Evolutionary conservation across 2,888 invertebrate genomes (phyloP).

Genomic region (Dolomedes plantarius): DNA sequence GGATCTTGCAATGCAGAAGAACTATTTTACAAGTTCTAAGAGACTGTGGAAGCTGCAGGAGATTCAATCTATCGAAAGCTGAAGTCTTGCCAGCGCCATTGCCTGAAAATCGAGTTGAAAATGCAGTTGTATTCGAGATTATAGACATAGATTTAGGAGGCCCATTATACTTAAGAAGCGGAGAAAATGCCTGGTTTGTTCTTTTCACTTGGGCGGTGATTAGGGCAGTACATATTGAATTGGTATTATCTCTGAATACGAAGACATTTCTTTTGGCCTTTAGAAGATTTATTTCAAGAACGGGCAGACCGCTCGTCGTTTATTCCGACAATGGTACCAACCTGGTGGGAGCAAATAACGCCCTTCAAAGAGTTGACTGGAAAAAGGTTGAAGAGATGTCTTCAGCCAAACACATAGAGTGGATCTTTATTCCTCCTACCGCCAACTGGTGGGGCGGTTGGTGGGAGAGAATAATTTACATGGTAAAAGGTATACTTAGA

Average conservation of each 20-base stretch:
- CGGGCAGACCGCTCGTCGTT: neutral
- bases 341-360: neutral
- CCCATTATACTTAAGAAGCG: neutral
- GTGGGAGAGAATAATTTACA: too few species aligned
- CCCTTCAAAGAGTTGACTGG: too few species aligned
- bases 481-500: too few species aligned
- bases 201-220: neutral
- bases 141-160: slow-evolving; percentile 13
- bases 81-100: neutral
- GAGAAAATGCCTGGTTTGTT: neutral
- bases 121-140: slow-evolving; percentile 22
- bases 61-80: neutral
- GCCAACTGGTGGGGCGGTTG: too few species aligned
- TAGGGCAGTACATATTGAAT: neutral
- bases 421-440: too few species aligned
- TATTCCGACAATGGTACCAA: neutral
- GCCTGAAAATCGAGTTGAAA: neutral
- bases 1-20: neutral
- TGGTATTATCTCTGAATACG: neutral
- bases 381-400: too few species aligned
- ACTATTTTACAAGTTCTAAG: neutral
- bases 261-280: neutral
- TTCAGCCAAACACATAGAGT: too few species aligned
- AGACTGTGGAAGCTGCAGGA: neutral
- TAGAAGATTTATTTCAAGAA: neutral